A percentile compares a stretch with the other conserved stretches of the same genome.
phyloP scores from a whole-genome alignment of 35 echinoderm and acorn worm species.

The Acanthaster planci region DNA sequence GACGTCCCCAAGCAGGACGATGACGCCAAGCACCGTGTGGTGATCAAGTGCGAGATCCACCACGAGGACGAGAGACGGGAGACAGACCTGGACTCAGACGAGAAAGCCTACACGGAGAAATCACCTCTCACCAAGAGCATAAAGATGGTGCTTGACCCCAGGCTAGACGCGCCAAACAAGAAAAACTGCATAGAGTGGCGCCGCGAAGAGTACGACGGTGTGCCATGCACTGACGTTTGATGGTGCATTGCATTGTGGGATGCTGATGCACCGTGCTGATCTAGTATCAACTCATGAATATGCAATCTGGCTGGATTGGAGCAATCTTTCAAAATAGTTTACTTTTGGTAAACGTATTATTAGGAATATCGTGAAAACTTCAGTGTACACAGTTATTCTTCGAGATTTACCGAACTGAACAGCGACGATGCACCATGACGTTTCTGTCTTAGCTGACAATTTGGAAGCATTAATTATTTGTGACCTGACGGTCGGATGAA shows the following conservation, averaged over 20 bases:
- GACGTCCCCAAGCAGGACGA: neutral
- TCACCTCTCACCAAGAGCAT: constrained; percentile 44
- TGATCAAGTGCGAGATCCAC: constrained; percentile 59
- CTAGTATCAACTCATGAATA: constrained; percentile 33
- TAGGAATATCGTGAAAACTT: neutral
- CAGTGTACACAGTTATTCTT: neutral
- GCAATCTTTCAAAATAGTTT: constrained; percentile 26
- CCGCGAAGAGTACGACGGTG: constrained; percentile 51
- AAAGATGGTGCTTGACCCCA: constrained; percentile 33
- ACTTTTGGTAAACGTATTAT: constrained; percentile 10
- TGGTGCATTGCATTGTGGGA: neutral
- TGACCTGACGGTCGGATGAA: too few relatives aligned
- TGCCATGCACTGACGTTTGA: constrained; percentile 56
- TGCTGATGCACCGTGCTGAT: constrained; percentile 7
- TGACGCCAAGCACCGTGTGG: constrained; percentile 38
- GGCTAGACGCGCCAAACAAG: constrained; percentile 11
- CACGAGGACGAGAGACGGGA: constrained; percentile 31
- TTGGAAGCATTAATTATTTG: too few relatives aligned
- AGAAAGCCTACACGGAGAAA: constrained; percentile 44
- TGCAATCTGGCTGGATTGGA: constrained; percentile 26
- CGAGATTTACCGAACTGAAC: too few relatives aligned
- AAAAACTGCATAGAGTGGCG: constrained; percentile 51
- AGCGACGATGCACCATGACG: too few relatives aligned
- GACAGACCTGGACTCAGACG: constrained; percentile 33
- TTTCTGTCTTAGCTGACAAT: too few relatives aligned